Percentiles rank a stretch among this genome's conserved stretches.
phyloP scores from a whole-genome alignment of 2,888 invertebrate genomes.

The Andricus curvator region DNA sequence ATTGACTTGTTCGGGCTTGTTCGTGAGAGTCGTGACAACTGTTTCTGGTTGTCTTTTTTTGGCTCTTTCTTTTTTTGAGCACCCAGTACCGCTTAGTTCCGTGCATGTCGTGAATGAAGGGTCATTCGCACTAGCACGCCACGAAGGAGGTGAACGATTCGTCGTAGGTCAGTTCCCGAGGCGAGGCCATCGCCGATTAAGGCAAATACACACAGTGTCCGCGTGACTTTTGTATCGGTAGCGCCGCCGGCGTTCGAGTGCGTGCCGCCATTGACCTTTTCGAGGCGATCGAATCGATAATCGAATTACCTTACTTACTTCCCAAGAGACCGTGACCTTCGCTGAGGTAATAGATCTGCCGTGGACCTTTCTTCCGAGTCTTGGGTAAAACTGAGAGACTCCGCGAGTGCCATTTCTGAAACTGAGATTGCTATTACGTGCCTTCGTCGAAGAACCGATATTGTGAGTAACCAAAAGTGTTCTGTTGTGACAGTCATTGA shows the following conservation, averaged over 20 bases:
- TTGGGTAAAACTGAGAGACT: neutral
- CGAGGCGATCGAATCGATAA: slow-evolving; percentile 29
- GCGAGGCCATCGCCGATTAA: slow-evolving; percentile 48
- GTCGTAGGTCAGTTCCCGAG: slow-evolving; percentile 63
- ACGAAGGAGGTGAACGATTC: slow-evolving; percentile 50
- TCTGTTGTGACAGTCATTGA: slow-evolving; percentile 19
- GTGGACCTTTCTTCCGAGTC: slow-evolving; percentile 4
- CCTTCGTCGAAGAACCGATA: neutral
- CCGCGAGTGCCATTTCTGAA: neutral
- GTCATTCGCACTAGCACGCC: slow-evolving; percentile 37
- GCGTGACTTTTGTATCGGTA: slow-evolving; percentile 40
- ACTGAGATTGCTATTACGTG: neutral
- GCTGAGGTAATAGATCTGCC: neutral
- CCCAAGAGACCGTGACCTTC: slow-evolving; percentile 20
- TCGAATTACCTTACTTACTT: slow-evolving; percentile 22
- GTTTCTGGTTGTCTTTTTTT: slow-evolving; percentile 26
- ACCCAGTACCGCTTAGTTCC: slow-evolving; percentile 25
- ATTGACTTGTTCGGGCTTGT: slow-evolving; percentile 6
- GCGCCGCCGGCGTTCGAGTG: slow-evolving; percentile 30
- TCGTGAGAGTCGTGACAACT: slow-evolving; percentile 33
- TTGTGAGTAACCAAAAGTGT: neutral
- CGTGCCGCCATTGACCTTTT: slow-evolving; percentile 41
- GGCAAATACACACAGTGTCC: slow-evolving; percentile 41
- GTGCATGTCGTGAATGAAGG: slow-evolving; percentile 43
- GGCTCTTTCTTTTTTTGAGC: neutral